Percentiles rank a stretch among this genome's conserved stretches.
These are phyloP conservation scores for Arrhamphus sclerolepis DNA, from an alignment of 2,797 vertebrate genomes.

Conservation along the genomic window DNA sequence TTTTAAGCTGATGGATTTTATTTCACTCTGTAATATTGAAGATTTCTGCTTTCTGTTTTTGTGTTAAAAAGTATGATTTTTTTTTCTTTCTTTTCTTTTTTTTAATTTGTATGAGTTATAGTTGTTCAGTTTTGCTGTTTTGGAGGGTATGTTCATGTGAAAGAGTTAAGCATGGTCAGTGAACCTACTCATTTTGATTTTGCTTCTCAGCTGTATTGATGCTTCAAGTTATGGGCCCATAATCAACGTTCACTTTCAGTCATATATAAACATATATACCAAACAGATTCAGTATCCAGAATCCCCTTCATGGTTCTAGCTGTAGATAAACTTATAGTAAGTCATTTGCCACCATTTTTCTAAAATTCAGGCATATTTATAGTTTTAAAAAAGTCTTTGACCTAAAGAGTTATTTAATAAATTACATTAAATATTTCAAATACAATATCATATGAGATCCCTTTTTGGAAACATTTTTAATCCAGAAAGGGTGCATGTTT, in stretches of 20 bases:
- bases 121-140: slow-evolving; percentile 34
- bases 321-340: slow-evolving; percentile 7
- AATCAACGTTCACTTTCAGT: slow-evolving; percentile 25
- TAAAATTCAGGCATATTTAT: slow-evolving; percentile 24
- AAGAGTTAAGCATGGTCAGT: slow-evolving; percentile 12
- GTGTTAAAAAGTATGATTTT: slow-evolving; percentile 45
- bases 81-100: no score
- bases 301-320: slow-evolving; percentile 11
- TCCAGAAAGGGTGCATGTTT: slow-evolving; percentile 22
- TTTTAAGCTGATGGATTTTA: slow-evolving; percentile 52
- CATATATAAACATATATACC: slow-evolving; percentile 25
- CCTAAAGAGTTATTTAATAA: background rate
- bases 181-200: slow-evolving; percentile 31
- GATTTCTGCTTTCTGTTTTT: slow-evolving; percentile 49
- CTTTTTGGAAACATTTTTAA: slow-evolving; percentile 10
- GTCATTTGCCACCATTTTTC: slow-evolving; percentile 8
- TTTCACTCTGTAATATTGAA: slow-evolving; percentile 56
- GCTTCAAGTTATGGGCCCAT: slow-evolving; percentile 14
- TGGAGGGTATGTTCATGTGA: slow-evolving; percentile 25
- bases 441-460: slow-evolving; percentile 8
- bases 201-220: slow-evolving; percentile 17
- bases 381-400: background rate
- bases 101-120: slow-evolving; percentile 53
- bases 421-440: slow-evolving; percentile 1
- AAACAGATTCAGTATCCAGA: slow-evolving; percentile 23